Evolutionary conservation across 2,113 vertebrate species (phyloP).

Genomic region (Puffinus mauretanicus): DNA sequence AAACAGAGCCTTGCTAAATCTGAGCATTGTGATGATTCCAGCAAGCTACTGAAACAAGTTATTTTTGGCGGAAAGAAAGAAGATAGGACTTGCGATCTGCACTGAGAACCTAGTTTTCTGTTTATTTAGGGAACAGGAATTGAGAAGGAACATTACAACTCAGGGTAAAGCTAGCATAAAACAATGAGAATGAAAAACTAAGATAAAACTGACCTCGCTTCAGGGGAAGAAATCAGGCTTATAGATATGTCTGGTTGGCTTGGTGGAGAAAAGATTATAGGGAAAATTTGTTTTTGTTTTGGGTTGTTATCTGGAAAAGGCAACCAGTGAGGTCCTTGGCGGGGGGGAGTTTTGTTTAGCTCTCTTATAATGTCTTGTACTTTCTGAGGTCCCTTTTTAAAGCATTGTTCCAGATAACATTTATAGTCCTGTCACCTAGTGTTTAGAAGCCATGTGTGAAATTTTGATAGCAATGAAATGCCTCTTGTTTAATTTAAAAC

Average conservation of each 20-base stretch:
- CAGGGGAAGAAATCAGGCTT: neutral
- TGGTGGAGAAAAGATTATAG: neutral
- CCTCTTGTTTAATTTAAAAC: neutral
- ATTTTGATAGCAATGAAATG: neutral
- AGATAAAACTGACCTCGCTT: neutral
- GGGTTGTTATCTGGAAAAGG: neutral
- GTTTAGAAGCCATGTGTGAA: neutral
- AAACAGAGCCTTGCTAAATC: constrained; percentile 14
- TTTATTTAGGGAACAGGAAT: constrained; percentile 5
- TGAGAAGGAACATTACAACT: neutral
- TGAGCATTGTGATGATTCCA: neutral
- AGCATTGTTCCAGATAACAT: neutral
- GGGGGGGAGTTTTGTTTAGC: neutral
- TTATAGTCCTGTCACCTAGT: neutral
- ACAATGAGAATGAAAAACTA: neutral
- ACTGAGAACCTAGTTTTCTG: neutral
- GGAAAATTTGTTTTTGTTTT: neutral
- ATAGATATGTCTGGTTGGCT: neutral
- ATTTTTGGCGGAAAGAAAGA: constrained; percentile 3
- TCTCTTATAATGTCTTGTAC: neutral
- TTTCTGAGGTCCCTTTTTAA: neutral
- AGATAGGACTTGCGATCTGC: neutral
- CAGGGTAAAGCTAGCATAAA: neutral
- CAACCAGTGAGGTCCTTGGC: neutral
- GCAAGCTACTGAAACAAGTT: neutral